phyloP scores from a whole-genome alignment of 2,797 vertebrate genomes.

The Myotis planiceps region DNA sequence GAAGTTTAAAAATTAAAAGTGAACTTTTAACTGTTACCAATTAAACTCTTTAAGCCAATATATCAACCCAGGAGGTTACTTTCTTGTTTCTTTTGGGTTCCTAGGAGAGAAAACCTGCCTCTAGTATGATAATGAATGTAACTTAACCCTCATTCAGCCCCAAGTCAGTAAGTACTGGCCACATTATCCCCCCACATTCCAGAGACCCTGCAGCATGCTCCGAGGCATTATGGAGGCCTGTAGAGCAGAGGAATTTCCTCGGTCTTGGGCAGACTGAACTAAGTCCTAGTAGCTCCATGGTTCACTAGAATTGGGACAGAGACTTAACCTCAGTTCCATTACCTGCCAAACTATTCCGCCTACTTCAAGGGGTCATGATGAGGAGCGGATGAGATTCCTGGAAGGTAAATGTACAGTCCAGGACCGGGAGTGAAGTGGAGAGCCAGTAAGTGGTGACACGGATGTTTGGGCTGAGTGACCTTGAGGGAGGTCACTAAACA shows the following conservation, averaged over 20 bases:
- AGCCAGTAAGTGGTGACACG: background rate
- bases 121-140: background rate
- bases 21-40: slow-evolving; percentile 67
- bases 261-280: accelerated
- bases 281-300: background rate
- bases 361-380: background rate
- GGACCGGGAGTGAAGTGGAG: background rate
- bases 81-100: background rate
- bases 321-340: background rate
- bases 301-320: background rate
- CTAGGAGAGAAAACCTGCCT: background rate
- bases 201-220: background rate
- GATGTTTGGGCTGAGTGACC: background rate
- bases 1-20: slow-evolving; percentile 76
- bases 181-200: accelerated
- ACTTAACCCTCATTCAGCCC: background rate
- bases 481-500: background rate
- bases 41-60: slow-evolving; percentile 42
- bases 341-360: background rate
- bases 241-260: background rate
- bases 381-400: background rate
- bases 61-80: background rate
- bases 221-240: background rate
- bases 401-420: background rate
- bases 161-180: background rate